These are phyloP conservation scores for Ornithorhynchus anatinus DNA, from an alignment of 2,113 vertebrate species.

Conservation along the genomic window DNA sequence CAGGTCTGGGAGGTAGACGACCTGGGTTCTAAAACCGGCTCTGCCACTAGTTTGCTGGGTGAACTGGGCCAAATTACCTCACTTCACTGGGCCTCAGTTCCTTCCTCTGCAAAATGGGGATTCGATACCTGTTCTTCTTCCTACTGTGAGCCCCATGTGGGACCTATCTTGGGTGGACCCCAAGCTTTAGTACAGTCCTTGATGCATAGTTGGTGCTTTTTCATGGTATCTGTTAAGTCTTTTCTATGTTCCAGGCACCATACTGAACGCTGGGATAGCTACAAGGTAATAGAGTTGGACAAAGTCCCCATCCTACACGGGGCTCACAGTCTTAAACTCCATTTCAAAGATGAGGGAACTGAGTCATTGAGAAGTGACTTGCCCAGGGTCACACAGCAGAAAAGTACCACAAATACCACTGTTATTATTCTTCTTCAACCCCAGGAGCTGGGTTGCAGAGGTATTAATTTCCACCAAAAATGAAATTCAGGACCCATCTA, in stretches of 20 bases:
- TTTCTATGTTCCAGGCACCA: too few relatives aligned
- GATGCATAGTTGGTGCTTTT: too few relatives aligned
- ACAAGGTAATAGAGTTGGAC: too few relatives aligned
- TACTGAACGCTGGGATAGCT: too few relatives aligned
- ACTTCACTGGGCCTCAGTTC: too few relatives aligned
- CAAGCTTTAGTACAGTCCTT: too few relatives aligned
- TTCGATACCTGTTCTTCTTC: accelerated
- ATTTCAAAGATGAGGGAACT: neutral
- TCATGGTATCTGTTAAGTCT: too few relatives aligned
- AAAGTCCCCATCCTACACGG: too few relatives aligned
- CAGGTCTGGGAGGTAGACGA: neutral
- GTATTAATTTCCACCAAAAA: too few relatives aligned
- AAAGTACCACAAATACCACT: neutral
- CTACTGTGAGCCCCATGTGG: neutral
- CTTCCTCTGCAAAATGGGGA: neutral
- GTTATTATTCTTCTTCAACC: too few relatives aligned
- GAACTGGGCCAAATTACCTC: neutral
- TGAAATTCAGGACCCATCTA: too few relatives aligned
- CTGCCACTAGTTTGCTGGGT: neutral
- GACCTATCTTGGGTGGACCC: accelerated
- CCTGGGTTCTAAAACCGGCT: neutral
- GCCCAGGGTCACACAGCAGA: neutral
- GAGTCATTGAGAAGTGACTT: neutral
- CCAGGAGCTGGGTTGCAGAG: too few relatives aligned
- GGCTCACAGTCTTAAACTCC: neutral